Base-by-base conservation (phyloP, 1,140 invertebrate species). In the Hylaeus volcanicus region DNA sequence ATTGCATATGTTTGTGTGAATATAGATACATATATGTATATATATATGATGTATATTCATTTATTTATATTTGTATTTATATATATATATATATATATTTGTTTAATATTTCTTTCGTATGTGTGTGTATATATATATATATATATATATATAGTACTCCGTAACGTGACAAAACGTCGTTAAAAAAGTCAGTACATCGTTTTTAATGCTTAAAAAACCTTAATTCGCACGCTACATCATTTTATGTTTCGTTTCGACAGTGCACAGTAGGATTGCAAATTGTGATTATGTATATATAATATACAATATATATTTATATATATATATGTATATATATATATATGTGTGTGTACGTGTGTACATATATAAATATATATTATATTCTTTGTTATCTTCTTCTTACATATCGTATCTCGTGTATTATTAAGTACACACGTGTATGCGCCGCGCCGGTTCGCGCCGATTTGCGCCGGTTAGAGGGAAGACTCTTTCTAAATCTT, bases 111-210 rank as follows among this genome's bases (percentile, higher is more conserved):
- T 63, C 60, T 41, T 63, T 39, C 60, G 58, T 76, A n/a, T n/a
- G n/a, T n/a, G n/a, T n/a, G n/a, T n/a, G n/a, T n/a, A n/a, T n/a
- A n/a, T n/a, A n/a, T n/a, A n/a, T n/a, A n/a, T n/a, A n/a, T n/a
- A 83, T 58, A 65, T 79, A 69, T 76, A 70, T 83, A 77, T 78
- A 84, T 84, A 83, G 60, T 87, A 87, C 45, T 83, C 69, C 61
- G 78, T 87, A 87, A 87, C 82, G 85, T 77, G 85, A 87, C 86
- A 87, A 87, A 87, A 86, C 82, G 85, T 83, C 78, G 39, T 87
- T 87, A 86, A 87, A 87, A 87, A 87, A 87, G 78, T 86, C 82
- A 86, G 86, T 87, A 85, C 84, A 86, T 74, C 61, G 61, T 82
- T 80, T 65, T 61, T 87, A 87, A 87, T 84, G 74, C 78, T 87